Percentiles rank a stretch among this genome's conserved stretches.
Evolutionary conservation across 2,113 vertebrate species (phyloP).

Genomic region (Lucifuga dentata): DNA sequence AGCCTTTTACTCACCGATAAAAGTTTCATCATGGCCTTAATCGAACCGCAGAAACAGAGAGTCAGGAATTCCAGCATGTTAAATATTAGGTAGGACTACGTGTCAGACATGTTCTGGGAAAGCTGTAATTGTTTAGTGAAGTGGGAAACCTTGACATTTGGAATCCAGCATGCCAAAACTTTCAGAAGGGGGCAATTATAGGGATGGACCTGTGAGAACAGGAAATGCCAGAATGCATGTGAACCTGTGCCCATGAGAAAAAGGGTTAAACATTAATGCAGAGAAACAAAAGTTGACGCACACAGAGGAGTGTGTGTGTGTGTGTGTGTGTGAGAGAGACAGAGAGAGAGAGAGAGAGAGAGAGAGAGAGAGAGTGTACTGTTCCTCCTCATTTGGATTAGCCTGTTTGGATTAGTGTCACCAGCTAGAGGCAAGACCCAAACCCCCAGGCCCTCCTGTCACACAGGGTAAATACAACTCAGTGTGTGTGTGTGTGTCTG

Average conservation of each 20-base stretch:
- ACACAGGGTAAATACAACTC: conserved; percentile 61
- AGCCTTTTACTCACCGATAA: not conserved
- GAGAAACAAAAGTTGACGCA: not conserved
- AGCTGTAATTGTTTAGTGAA: conserved; percentile 9
- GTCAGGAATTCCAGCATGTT: not conserved
- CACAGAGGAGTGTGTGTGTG: conserved; percentile 19
- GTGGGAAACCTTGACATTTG: not conserved
- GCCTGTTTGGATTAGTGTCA: conserved; percentile 76
- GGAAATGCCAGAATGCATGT: conserved; percentile 30
- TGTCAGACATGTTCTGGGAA: conserved; percentile 31
- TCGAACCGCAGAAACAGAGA: not conserved
- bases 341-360: too few relatives aligned
- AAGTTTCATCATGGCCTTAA: not conserved
- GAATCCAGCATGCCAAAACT: conserved; percentile 14
- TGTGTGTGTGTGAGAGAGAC: too few relatives aligned
- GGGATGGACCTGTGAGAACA: conserved; percentile 11
- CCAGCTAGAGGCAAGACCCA: conserved; percentile 65
- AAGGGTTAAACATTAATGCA: conserved; percentile 52
- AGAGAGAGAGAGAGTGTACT: too few relatives aligned
- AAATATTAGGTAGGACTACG: not conserved
- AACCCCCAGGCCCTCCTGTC: conserved; percentile 60
- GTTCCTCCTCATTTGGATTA: conserved; percentile 75
- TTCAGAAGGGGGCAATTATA: not conserved
- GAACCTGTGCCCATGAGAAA: conserved; percentile 16
- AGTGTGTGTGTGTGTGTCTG: conserved; percentile 27